These are phyloP conservation scores for Caenorhabditis virilis DNA, from an alignment of 2,888 invertebrate species.

Conservation along the genomic window DNA sequence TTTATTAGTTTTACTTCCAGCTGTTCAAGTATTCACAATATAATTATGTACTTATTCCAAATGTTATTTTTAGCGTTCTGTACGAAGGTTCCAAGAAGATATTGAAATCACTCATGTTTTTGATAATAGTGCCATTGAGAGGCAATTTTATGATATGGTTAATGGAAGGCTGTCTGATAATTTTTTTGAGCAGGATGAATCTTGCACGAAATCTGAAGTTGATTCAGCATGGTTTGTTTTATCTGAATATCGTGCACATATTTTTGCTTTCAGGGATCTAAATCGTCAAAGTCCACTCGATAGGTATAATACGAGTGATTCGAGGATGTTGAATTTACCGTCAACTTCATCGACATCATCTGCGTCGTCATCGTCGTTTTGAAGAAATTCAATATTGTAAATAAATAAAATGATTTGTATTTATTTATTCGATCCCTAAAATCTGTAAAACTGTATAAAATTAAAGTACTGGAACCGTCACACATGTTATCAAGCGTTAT, in stretches of 20 bases:
- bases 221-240: background rate
- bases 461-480: too few species aligned
- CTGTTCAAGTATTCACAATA: conserved; percentile 31
- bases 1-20: conserved; percentile 39
- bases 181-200: background rate
- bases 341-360: conserved; percentile 2
- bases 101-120: conserved; percentile 50
- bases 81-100: conserved; percentile 50
- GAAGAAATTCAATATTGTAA: background rate
- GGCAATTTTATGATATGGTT: conserved; percentile 46
- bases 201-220: too few species aligned
- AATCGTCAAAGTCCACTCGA: too few species aligned
- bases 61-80: conserved; percentile 34
- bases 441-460: too few species aligned
- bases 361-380: background rate
- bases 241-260: too few species aligned
- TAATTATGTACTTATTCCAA: background rate
- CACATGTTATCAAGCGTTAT: too few species aligned
- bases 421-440: background rate
- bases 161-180: conserved; percentile 27
- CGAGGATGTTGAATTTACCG: background rate
- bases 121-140: conserved; percentile 43
- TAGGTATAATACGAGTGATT: too few species aligned
- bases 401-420: background rate
- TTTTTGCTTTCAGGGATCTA: too few species aligned